Evolutionary conservation across 2,113 vertebrate genomes (phyloP), one percentile per base, ranked within the genome.

Genomic region (Eretmochelys imbricata): DNA sequence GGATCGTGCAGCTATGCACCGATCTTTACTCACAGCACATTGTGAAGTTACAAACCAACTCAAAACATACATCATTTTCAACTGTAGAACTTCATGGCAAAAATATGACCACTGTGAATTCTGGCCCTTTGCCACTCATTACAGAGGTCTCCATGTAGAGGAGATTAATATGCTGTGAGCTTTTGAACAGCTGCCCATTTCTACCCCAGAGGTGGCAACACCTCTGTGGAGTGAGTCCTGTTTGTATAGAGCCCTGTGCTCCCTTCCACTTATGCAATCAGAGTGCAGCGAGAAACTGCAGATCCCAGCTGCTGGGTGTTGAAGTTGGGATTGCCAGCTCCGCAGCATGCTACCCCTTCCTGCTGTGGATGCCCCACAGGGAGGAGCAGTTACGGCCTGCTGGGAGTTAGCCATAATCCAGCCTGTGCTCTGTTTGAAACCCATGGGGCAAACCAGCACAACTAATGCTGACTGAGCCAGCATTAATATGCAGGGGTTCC

Each of bases 51-150:
- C 65, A 72, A 35, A 72, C 65, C n/a, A 72, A 72, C 22, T 42
- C 20, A 42, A 76, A 25, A 76, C 20, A 19, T 5, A 24, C 22
- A 25, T 76, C 72, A 76, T 27, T 76, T 76, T 46, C 42, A 27
- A 2, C 7, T 76, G 24, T 42, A 46, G 42, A 76, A 46, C 42
- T 76, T 10, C 22, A 24, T 24, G 20, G 86, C 46, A 53, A 62
- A 84, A 93, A 25, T 20, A 69, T n/a, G 65, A 69, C 17, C 38
- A 35, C 8, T 69, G 35, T 69, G 31, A 88, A 49, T 31, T 89
- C 65, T 92, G 89, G 48, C 16, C 84, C 0, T 0, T 72, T 82
- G 10, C 2, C 1, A 69, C 65, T 22, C 65, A 38, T 17, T 69
- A 35, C 62, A 69, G 35, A 69, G 65, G 7, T 69, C 65, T 38